Evolutionary conservation across 2,113 vertebrate genomes (phyloP).

Genomic region (Apaloderma vittatum): DNA sequence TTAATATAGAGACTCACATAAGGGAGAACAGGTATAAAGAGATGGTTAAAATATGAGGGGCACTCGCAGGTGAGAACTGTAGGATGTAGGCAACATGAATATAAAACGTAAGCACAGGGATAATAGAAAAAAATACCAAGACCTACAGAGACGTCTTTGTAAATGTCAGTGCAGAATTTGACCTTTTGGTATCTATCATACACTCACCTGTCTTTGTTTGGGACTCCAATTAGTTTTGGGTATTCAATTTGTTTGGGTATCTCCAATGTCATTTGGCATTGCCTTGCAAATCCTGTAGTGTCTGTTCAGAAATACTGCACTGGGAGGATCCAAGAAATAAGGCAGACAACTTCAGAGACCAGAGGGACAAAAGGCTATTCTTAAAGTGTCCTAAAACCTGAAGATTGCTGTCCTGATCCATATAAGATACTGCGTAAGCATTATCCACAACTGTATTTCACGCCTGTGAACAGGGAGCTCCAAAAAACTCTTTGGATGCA

Average conservation of each 20-base stretch:
- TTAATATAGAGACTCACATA: not conserved
- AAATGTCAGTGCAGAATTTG: constrained; percentile 67
- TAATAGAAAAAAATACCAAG: constrained; percentile 59
- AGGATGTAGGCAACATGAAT: constrained; percentile 44
- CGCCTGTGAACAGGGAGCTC: not conserved
- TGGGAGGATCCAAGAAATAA: not conserved
- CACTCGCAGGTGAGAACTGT: not conserved
- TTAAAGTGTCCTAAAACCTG: not conserved
- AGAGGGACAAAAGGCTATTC: not conserved
- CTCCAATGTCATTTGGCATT: constrained; percentile 38
- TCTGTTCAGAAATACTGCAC: not conserved
- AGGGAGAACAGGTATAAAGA: not conserved
- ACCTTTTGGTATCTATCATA: constrained; percentile 65
- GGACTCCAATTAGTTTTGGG: too few relatives aligned
- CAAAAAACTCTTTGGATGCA: not conserved
- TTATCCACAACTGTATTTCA: not conserved
- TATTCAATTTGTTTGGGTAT: too few relatives aligned
- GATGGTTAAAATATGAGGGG: not conserved
- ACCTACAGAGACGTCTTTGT: constrained; percentile 51
- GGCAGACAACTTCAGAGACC: not conserved
- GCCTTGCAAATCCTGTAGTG: not conserved
- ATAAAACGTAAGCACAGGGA: constrained; percentile 40
- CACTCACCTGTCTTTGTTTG: constrained; percentile 47
- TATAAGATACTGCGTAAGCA: not conserved
- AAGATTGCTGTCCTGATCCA: not conserved